Evolutionary conservation across 2,888 invertebrate genomes (phyloP), one percentile per base, ranked within the genome.

Genomic region (Odontothrips loti): DNA sequence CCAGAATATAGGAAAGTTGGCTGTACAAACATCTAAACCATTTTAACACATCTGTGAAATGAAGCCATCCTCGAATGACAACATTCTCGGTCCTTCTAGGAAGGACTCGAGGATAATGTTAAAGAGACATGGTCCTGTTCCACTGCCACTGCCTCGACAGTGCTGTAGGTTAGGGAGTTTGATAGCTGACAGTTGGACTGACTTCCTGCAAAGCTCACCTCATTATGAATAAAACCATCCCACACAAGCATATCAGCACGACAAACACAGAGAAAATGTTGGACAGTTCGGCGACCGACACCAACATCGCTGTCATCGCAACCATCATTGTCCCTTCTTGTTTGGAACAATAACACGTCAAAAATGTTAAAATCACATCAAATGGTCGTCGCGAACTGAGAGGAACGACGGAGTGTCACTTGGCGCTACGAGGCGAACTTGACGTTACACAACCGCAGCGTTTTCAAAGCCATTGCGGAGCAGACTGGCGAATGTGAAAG

Each of bases 181-280:
- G 10, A 27, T 23, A 23, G 23, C 23, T 75, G 68, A 27, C 68
- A 75, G 79, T 81, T 20, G 47, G 29, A 68, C 47, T 75, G 17
- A 47, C 34, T 29, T 23, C 34, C 17, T 81, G 78, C 58, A 17
- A 79, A 68, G 86, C 90, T 88, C 86, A 93, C 93, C 93, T 92
- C 88, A 93, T 91, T 84, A 93, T 92, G 87, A 93, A 93, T 84
- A 94, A 89, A 85, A 93, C 90, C 91, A 93, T 92, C 83, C 91
- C 91, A 88, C 93, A 93, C 85, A 93, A 91, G 86, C 93, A 93
- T 85, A 93, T 90, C 82, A 93, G 88, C 83, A 93, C 92, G 80
- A 92, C 92, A 84, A 93, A 90, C 87, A 93, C 93, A 85, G 93
- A 93, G 88, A 93, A 91, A 87, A 93, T 92, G 88, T 93, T 93